These are phyloP conservation scores for Eueremaeus valkanovi DNA, from an alignment of 2,888 invertebrate genomes.

Conservation along the genomic window DNA sequence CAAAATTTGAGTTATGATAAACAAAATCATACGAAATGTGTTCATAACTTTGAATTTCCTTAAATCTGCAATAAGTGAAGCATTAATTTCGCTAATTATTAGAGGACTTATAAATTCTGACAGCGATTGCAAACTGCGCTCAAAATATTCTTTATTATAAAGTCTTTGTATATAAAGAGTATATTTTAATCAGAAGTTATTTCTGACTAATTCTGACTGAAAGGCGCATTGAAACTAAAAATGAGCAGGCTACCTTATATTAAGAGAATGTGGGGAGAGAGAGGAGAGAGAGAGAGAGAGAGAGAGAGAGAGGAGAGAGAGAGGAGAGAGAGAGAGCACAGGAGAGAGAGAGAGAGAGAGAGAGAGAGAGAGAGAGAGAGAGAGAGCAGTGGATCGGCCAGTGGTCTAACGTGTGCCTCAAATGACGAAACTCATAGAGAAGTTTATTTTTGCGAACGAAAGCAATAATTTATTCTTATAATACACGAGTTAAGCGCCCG, in stretches of 20 bases:
- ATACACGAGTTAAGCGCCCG: constrained; percentile 10
- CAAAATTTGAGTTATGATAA: no score
- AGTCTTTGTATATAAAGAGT: no score
- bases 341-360: not conserved
- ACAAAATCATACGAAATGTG: no score
- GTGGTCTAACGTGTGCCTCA: constrained; percentile 10
- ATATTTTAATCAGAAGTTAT: no score
- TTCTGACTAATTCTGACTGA: no score
- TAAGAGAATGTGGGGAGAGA: not conserved
- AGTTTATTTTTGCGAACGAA: not conserved
- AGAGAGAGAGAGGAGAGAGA: not conserved
- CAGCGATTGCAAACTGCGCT: not conserved
- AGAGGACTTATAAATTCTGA: not conserved
- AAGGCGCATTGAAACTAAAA: no score
- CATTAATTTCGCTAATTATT: no score
- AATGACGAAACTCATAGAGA: not conserved
- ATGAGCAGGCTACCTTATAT: not conserved
- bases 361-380: not conserved
- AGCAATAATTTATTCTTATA: constrained; percentile 11
- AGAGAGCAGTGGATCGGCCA: not conserved
- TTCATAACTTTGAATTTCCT: no score
- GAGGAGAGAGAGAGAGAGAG: not conserved
- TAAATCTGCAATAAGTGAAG: no score
- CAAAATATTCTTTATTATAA: not conserved
- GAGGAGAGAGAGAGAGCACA: not conserved